Evolutionary conservation across 2,797 vertebrate genomes (phyloP).

Genomic region (Gadopsis bispinosus): DNA sequence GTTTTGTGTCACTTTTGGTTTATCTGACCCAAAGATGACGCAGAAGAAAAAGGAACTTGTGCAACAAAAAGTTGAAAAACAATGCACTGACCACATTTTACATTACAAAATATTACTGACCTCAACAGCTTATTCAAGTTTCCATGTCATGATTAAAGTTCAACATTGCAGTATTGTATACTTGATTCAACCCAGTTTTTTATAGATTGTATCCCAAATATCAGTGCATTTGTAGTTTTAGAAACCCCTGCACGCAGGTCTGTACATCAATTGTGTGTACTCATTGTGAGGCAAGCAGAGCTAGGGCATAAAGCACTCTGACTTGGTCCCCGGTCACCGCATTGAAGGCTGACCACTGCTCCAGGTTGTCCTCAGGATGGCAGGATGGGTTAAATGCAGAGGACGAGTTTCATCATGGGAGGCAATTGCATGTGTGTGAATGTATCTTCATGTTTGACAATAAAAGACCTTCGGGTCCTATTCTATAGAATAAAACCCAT

Average conservation of each 20-base stretch:
- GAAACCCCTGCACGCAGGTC: neutral
- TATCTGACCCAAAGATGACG: neutral
- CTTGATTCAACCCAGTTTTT: neutral
- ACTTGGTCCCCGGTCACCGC: too few relatives aligned
- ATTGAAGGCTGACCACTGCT: too few relatives aligned
- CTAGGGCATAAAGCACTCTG: too few relatives aligned
- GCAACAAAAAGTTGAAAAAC: neutral
- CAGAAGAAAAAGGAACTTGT: neutral
- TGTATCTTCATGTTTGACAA: too few relatives aligned
- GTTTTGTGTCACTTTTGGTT: neutral
- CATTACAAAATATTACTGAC: neutral
- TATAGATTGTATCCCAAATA: neutral
- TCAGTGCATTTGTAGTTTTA: neutral
- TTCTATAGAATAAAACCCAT: neutral
- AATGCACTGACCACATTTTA: neutral
- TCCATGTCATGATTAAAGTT: neutral
- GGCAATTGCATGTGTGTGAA: too few relatives aligned
- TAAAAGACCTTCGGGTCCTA: too few relatives aligned
- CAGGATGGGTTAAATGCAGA: too few relatives aligned
- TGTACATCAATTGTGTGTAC: neutral
- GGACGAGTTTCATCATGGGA: too few relatives aligned
- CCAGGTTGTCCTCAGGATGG: too few relatives aligned
- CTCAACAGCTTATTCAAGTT: neutral
- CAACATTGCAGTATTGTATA: neutral
- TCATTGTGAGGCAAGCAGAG: neutral